A percentile compares a stretch with the other conserved stretches of the same genome.
These are phyloP conservation scores for Ethmia dodecea DNA, from an alignment of 2,888 invertebrate species.

Conservation along the genomic window DNA sequence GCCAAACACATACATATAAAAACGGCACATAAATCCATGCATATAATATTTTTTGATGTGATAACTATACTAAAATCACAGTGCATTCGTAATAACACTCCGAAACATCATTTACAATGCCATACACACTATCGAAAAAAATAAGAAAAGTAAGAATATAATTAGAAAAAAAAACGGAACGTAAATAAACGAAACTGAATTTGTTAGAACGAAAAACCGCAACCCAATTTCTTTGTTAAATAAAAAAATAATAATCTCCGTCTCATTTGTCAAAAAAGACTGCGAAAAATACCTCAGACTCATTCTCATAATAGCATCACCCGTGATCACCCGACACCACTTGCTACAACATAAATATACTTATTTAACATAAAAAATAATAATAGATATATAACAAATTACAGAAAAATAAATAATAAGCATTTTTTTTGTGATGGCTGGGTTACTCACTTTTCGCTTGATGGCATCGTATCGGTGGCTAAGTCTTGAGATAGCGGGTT, in stretches of 20 bases:
- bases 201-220: conserved; percentile 14
- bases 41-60: conserved; percentile 18
- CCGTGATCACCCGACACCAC: conserved; percentile 80
- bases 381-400: conserved; percentile 4
- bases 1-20: conserved; percentile 20
- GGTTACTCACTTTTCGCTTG: conserved; percentile 67
- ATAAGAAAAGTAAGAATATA: conserved; percentile 14
- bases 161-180: conserved; percentile 24
- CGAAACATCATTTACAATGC: conserved; percentile 18
- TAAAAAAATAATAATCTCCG: conserved; percentile 16
- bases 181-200: conserved; percentile 4
- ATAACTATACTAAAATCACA: conserved; percentile 18
- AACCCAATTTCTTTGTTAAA: conserved; percentile 20
- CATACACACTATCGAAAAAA: conserved; percentile 19
- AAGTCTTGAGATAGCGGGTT: conserved; percentile 49
- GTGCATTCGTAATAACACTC: conserved; percentile 27
- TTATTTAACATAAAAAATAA: conserved; percentile 8
- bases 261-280: too few species aligned
- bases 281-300: conserved; percentile 80
- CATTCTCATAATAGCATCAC: conserved; percentile 88
- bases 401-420: conserved; percentile 6
- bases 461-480: conserved; percentile 54
- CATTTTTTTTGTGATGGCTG: neutral
- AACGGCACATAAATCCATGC: conserved; percentile 19
- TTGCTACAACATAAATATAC: conserved; percentile 25